A percentile compares a stretch with the other conserved stretches of the same genome.
These are phyloP conservation scores for Chloroceryle amazona DNA, from an alignment of 2,797 vertebrate species.

Conservation along the genomic window DNA sequence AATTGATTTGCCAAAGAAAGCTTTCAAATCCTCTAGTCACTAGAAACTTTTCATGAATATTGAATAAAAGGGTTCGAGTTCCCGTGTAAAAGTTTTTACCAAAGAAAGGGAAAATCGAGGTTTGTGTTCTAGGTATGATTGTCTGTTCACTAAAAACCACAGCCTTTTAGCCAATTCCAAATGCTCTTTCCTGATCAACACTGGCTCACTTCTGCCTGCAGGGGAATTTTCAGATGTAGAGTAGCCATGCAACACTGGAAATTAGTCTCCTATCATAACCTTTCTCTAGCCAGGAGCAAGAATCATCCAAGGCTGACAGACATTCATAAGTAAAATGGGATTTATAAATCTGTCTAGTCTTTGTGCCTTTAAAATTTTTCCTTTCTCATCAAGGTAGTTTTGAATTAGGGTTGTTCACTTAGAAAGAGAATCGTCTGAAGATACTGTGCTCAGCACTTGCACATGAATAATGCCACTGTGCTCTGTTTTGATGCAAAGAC, in stretches of 20 bases:
- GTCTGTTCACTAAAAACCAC: neutral
- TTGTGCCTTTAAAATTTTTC: neutral
- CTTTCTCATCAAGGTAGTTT: neutral
- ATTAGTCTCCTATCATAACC: neutral
- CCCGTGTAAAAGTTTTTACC: neutral
- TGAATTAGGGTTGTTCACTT: neutral
- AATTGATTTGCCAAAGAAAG: neutral
- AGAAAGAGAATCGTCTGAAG: neutral
- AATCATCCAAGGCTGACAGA: neutral
- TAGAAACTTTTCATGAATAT: neutral
- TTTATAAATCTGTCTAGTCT: neutral
- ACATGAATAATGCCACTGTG: neutral
- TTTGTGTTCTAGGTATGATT: neutral
- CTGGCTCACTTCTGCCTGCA: neutral
- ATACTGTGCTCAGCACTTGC: neutral
- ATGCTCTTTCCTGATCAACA: rapidly evolving
- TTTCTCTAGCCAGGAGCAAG: neutral
- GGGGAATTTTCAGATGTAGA: neutral
- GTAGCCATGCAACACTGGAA: rapidly evolving
- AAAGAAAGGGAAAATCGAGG: neutral
- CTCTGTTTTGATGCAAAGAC: neutral
- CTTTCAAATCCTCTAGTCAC: neutral
- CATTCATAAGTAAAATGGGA: neutral
- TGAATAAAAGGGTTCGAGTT: neutral
- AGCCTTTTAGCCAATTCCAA: neutral